Conservation (phyloP, 2,797 vertebrate genomes). For the Spea hammondii region DNA sequence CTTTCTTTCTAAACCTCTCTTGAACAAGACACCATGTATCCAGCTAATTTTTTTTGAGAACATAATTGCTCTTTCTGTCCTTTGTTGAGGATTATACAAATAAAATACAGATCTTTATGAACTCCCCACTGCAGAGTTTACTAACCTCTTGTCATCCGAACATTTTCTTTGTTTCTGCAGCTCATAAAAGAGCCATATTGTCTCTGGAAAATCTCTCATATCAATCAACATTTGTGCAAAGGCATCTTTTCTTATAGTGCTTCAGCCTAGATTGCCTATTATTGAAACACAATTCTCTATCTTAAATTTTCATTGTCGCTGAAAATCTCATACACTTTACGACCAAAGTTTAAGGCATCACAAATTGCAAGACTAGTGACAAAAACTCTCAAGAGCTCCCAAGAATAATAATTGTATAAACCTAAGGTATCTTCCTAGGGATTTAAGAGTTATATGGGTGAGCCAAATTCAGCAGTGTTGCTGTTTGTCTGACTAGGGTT, state of each 20-base stretch:
- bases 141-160: not conserved
- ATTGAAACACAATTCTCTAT: not conserved
- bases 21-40: conserved; percentile 8
- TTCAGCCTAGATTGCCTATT: not conserved
- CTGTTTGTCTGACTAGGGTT: no score
- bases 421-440: no score
- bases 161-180: not conserved
- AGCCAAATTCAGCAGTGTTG: no score
- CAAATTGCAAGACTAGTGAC: not conserved
- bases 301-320: not conserved
- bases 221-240: not conserved
- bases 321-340: not conserved
- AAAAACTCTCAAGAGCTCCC: not conserved
- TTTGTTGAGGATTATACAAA: not conserved
- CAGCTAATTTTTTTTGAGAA: conserved; percentile 2
- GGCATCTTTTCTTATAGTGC: not conserved
- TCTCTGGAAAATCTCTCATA: not conserved
- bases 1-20: conserved; percentile 24
- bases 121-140: conserved; percentile 4
- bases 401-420: no score
- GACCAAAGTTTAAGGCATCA: not conserved
- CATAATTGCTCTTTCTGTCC: not conserved
- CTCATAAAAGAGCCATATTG: not conserved
- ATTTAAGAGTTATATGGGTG: no score
- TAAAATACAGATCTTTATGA: not conserved